Conservation (phyloP, 2,888 invertebrate species). For the Villa cingulata region DNA sequence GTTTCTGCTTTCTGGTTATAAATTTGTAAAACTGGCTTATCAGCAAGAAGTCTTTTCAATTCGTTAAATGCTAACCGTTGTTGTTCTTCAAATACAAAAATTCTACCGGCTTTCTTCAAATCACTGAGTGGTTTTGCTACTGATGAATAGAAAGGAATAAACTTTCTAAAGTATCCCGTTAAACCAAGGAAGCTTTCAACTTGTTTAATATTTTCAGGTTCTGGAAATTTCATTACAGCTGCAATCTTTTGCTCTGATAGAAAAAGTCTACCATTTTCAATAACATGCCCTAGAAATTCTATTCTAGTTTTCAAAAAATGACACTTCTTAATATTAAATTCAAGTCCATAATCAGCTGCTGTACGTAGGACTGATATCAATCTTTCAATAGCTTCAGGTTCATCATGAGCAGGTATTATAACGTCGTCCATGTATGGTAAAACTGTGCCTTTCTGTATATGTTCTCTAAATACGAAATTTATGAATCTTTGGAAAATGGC, state of each 20-base stretch:
- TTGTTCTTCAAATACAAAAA: conserved; percentile 15
- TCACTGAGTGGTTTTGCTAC: conserved; percentile 6
- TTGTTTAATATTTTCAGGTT: not conserved
- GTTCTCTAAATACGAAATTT: conserved; percentile 12
- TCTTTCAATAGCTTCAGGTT: conserved; percentile 2
- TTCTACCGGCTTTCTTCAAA: not conserved
- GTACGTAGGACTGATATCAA: conserved; percentile 4
- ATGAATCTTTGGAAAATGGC: conserved; percentile 16
- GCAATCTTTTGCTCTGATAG: conserved; percentile 4
- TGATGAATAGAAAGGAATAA: not conserved
- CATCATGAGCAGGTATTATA: conserved; percentile 10
- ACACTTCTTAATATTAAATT: conserved; percentile 16
- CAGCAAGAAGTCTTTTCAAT: conserved; percentile 6
- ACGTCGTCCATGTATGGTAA: conserved; percentile 19
- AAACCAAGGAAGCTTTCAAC: conserved; percentile 13
- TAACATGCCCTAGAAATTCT: conserved; percentile 7
- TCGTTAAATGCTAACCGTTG: too few species aligned
- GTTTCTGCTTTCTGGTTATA: conserved; percentile 17
- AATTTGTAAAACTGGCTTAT: conserved; percentile 19
- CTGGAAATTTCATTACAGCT: conserved; percentile 6
- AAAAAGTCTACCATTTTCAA: not conserved
- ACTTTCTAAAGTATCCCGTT: conserved; percentile 4
- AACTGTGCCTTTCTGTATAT: conserved; percentile 4
- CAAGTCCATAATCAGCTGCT: conserved; percentile 8
- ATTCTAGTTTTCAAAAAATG: conserved; percentile 12